Conservation (phyloP, 2,888 invertebrate genomes). For the Agelastica alni region DNA sequence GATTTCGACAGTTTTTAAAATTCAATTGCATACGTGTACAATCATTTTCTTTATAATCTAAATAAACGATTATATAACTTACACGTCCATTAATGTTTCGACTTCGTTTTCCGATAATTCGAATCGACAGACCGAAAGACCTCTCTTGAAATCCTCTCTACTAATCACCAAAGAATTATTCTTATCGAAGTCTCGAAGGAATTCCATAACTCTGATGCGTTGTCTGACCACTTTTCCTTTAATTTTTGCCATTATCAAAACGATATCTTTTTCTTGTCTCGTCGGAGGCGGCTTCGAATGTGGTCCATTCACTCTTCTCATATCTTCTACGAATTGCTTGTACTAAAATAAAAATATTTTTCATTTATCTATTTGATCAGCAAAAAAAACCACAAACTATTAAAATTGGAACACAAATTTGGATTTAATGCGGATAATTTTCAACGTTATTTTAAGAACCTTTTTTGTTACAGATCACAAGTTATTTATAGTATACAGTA, state of each 20-base stretch:
- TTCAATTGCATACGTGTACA: no score
- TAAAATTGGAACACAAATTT: no score
- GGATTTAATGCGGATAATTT: no score
- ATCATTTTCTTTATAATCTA: no score
- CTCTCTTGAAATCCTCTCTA: slow-evolving; percentile 72
- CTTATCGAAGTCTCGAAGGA: slow-evolving; percentile 69
- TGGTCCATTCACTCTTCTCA: slow-evolving; percentile 52
- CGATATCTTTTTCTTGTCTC: slow-evolving; percentile 66
- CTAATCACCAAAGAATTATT: slow-evolving; percentile 67
- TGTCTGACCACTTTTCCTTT: slow-evolving; percentile 74
- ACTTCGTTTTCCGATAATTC: slow-evolving; percentile 69
- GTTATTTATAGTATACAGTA: no score
- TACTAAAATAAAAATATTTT: slow-evolving; percentile 45
- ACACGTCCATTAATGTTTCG: slow-evolving; percentile 74
- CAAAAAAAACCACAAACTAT: no score
- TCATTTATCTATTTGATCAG: no score
- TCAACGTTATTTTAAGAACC: no score
- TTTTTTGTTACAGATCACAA: no score
- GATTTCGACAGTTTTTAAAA: no score
- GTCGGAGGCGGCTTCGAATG: slow-evolving; percentile 44
- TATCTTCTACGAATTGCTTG: slow-evolving; percentile 51
- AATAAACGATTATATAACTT: no score
- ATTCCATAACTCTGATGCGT: slow-evolving; percentile 68
- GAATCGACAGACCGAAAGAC: slow-evolving; percentile 68
- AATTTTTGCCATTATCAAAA: slow-evolving; percentile 73